These are phyloP conservation scores for Anoplophora glabripennis DNA, from an alignment of 1,140 invertebrate genomes.

Conservation along the genomic window DNA sequence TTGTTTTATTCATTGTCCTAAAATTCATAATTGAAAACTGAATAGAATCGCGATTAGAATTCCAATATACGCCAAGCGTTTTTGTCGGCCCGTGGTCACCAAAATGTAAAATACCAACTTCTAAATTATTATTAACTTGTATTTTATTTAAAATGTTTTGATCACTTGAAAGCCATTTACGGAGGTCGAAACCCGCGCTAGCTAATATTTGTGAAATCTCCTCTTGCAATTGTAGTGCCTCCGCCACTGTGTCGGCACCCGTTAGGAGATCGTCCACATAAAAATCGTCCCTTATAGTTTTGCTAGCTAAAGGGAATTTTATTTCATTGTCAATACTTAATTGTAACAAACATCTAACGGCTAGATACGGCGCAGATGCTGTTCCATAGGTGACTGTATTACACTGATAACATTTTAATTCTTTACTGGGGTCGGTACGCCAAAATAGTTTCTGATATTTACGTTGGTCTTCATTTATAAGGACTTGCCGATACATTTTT, in stretches of 20 bases:
- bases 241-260: slow-evolving; percentile 35
- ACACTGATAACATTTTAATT: slow-evolving; percentile 39
- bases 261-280: slow-evolving; percentile 53
- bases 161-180: slow-evolving; percentile 38
- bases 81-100: too few species aligned
- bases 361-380: slow-evolving; percentile 43
- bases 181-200: slow-evolving; percentile 28
- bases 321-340: slow-evolving; percentile 33
- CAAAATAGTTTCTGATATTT: slow-evolving; percentile 51
- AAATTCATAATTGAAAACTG: too few species aligned
- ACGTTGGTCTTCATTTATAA: slow-evolving; percentile 39
- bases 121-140: too few species aligned
- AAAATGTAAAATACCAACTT: too few species aligned
- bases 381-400: slow-evolving; percentile 49
- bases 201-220: slow-evolving; percentile 25
- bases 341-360: slow-evolving; percentile 39
- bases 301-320: slow-evolving; percentile 27
- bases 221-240: slow-evolving; percentile 6
- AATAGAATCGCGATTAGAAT: too few species aligned
- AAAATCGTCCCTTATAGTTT: slow-evolving; percentile 45
- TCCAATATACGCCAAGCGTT: too few species aligned
- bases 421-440: slow-evolving; percentile 29
- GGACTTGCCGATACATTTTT: slow-evolving; percentile 51
- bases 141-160: too few species aligned
- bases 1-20: background rate